Percentiles rank a stretch among this genome's conserved stretches.
phyloP scores from a whole-genome alignment of 2,888 invertebrate species.

The Heliconius ismenius region DNA sequence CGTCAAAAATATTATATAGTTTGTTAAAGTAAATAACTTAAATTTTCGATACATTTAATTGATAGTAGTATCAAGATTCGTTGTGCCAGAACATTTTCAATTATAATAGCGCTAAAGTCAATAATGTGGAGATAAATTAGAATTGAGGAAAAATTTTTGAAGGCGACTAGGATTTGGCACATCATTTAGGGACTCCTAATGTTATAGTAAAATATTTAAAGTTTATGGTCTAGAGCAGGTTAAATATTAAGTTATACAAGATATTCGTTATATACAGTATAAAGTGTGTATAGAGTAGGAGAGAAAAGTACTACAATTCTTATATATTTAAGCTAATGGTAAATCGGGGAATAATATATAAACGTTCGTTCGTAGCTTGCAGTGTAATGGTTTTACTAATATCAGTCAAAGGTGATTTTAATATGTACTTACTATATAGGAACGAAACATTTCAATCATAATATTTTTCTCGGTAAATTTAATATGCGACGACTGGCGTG shows the following conservation, averaged over 20 bases:
- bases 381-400: background rate
- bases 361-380: constrained; percentile 26
- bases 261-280: constrained; percentile 40
- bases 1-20: constrained; percentile 70
- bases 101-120: constrained; percentile 22
- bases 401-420: constrained; percentile 20
- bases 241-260: constrained; percentile 36
- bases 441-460: background rate
- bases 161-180: constrained; percentile 39
- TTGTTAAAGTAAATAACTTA: constrained; percentile 41
- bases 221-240: constrained; percentile 38
- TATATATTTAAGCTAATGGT: constrained; percentile 26
- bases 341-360: constrained; percentile 10
- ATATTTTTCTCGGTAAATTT: background rate
- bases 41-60: constrained; percentile 39
- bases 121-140: constrained; percentile 33
- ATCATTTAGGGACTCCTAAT: constrained; percentile 32
- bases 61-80: constrained; percentile 40
- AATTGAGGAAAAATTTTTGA: background rate
- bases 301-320: constrained; percentile 31
- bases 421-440: background rate
- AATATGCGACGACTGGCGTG: background rate
- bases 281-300: constrained; percentile 38
- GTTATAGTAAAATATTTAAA: constrained; percentile 31
- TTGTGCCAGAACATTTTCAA: constrained; percentile 43